Evolutionary conservation across 2,888 invertebrate species (phyloP).

Genomic region (Brachylomia viminalis): DNA sequence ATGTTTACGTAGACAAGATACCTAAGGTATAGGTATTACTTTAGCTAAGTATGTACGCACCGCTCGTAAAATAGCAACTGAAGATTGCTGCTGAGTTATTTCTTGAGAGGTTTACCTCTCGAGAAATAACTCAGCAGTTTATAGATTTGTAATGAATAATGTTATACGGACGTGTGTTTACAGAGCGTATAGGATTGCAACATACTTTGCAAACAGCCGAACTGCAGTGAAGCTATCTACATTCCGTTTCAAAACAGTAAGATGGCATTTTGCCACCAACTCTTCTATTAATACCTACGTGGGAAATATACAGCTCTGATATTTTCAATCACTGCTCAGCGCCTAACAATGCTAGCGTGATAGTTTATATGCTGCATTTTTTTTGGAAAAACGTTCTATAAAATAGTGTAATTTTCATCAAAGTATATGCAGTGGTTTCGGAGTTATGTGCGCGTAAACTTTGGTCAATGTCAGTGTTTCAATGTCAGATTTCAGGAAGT

Average conservation of each 20-base stretch:
- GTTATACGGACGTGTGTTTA: constrained; percentile 34
- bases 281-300: constrained; percentile 44
- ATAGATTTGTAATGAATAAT: constrained; percentile 31
- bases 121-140: too few relatives aligned
- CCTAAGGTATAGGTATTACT: neutral
- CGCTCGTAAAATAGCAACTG: constrained; percentile 26
- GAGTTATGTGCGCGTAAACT: constrained; percentile 24
- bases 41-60: neutral
- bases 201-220: constrained; percentile 41
- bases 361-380: neutral
- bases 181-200: constrained; percentile 6
- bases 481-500: constrained; percentile 46
- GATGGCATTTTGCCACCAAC: constrained; percentile 52
- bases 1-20: neutral
- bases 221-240: constrained; percentile 37
- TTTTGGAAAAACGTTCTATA: neutral
- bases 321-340: constrained; percentile 30
- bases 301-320: neutral
- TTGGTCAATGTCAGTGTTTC: constrained; percentile 40
- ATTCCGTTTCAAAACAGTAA: constrained; percentile 35
- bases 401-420: constrained; percentile 18
- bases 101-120: constrained; percentile 24
- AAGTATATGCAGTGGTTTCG: constrained; percentile 44
- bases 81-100: constrained; percentile 17
- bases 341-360: neutral